phyloP scores from a whole-genome alignment of 2,888 invertebrate genomes.

The Chymomyza fuscimana region DNA sequence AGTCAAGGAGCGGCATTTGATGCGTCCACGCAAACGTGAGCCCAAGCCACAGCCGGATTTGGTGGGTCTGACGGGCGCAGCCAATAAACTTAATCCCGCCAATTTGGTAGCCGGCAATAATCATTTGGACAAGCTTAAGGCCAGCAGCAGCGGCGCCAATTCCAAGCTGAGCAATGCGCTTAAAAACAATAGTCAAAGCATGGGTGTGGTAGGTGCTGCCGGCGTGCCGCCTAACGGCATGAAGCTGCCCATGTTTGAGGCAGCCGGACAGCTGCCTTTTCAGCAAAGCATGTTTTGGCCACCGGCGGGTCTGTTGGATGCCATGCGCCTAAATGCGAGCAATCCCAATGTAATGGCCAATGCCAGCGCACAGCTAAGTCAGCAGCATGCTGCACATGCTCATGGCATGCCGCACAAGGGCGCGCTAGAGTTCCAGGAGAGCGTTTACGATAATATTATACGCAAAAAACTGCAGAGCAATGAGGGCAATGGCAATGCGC shows the following conservation, averaged over 20 bases:
- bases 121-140: slow-evolving; percentile 76
- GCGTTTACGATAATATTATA: slow-evolving; percentile 88
- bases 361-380: slow-evolving; percentile 10
- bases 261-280: slow-evolving; percentile 83
- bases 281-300: slow-evolving; percentile 89
- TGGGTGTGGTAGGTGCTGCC: slow-evolving; percentile 78
- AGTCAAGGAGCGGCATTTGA: slow-evolving; percentile 94
- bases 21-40: slow-evolving; percentile 93
- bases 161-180: slow-evolving; percentile 80
- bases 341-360: slow-evolving; percentile 26
- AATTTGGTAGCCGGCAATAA: slow-evolving; percentile 72
- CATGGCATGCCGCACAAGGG: slow-evolving; percentile 70
- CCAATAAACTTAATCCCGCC: slow-evolving; percentile 76
- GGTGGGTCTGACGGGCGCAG: slow-evolving; percentile 75
- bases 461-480: slow-evolving; percentile 85
- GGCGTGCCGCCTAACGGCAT: slow-evolving; percentile 86
- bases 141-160: slow-evolving; percentile 60
- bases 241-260: slow-evolving; percentile 85
- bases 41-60: slow-evolving; percentile 86
- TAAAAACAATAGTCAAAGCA: slow-evolving; percentile 67
- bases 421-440: slow-evolving; percentile 84
- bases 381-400: slow-evolving; percentile 23
- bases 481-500: slow-evolving; percentile 81
- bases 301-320: slow-evolving; percentile 75
- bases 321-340: slow-evolving; percentile 70